Evolutionary conservation across 2,113 vertebrate genomes (phyloP).

Genomic region (Myiagra hebetior): DNA sequence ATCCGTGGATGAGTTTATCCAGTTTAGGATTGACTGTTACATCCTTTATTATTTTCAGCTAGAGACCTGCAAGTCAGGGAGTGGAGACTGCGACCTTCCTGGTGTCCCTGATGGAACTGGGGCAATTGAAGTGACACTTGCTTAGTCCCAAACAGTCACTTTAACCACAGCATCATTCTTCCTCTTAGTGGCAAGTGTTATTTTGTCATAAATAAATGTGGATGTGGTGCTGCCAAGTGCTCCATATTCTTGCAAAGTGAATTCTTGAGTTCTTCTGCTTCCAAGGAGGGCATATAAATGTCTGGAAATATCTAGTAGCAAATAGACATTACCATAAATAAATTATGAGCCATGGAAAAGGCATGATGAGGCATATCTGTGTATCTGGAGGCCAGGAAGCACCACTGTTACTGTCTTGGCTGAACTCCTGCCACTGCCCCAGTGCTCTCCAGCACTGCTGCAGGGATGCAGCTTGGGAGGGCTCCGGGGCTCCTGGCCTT

Average conservation of each 20-base stretch:
- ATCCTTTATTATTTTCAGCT: not conserved
- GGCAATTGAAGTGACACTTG: not conserved
- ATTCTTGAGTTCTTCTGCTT: not conserved
- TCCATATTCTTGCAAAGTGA: not conserved
- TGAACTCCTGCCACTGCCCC: not conserved
- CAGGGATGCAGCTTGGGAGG: not conserved
- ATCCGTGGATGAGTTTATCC: not conserved
- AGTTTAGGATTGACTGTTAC: not conserved
- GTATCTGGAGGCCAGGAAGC: not conserved
- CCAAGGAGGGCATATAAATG: not conserved
- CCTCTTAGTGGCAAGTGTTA: not conserved
- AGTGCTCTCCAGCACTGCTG: rapidly evolving
- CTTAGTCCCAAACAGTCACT: not conserved
- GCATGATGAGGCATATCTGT: not conserved
- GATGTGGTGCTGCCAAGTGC: not conserved
- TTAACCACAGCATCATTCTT: not conserved
- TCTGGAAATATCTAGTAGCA: not conserved
- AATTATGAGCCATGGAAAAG: not conserved
- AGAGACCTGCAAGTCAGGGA: not conserved
- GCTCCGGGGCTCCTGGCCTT: not conserved
- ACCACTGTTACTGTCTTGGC: rapidly evolving
- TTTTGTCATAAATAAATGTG: not conserved
- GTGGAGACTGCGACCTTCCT: not conserved
- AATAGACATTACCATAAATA: not conserved
- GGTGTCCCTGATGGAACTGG: not conserved